These are phyloP conservation scores for Psammodynastes pulverulentus DNA, from an alignment of 2,113 vertebrate genomes.

Conservation along the genomic window DNA sequence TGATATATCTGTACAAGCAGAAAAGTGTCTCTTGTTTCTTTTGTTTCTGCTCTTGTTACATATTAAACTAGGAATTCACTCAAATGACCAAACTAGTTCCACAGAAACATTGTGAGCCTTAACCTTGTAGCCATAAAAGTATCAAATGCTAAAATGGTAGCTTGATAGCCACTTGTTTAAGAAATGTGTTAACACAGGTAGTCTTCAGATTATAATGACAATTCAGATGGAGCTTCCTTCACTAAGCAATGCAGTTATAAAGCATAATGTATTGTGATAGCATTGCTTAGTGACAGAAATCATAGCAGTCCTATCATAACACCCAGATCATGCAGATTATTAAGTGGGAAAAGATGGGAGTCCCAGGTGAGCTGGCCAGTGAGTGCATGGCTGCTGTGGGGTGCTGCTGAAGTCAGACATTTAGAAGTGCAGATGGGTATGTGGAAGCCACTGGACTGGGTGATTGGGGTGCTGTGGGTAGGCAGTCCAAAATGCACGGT, in stretches of 20 bases:
- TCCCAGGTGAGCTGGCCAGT: background rate
- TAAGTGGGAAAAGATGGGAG: background rate
- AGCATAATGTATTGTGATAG: background rate
- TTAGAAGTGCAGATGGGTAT: background rate
- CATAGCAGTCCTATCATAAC: background rate
- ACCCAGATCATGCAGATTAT: background rate
- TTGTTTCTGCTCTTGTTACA: slow-evolving; percentile 12
- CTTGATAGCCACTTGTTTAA: background rate
- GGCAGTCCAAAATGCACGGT: background rate
- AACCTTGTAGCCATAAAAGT: background rate
- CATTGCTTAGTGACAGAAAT: background rate
- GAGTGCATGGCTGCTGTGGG: background rate
- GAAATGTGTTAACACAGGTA: background rate
- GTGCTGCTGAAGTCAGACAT: background rate
- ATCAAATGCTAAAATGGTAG: background rate
- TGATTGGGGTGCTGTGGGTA: background rate
- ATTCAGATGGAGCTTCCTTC: background rate
- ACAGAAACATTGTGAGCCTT: background rate
- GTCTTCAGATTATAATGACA: background rate
- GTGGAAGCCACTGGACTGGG: background rate
- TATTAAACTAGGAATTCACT: background rate
- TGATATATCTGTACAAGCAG: background rate
- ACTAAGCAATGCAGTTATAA: background rate
- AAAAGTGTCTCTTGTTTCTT: background rate
- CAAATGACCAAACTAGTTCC: slow-evolving; percentile 5